Evolutionary conservation across 2,113 vertebrate species (phyloP).

Genomic region (Ictalurus punctatus): DNA sequence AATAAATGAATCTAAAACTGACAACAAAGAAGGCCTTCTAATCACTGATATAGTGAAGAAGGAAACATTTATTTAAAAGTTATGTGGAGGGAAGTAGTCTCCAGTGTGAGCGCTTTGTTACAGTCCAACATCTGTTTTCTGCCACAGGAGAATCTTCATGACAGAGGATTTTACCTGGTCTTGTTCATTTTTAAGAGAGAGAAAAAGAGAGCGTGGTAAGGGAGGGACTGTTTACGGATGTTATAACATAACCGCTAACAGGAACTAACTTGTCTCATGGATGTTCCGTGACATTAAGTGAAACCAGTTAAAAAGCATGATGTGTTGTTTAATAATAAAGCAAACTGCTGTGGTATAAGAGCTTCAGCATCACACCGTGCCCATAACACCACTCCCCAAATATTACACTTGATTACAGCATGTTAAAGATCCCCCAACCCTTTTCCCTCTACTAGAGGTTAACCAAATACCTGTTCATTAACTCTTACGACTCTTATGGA

Average conservation of each 20-base stretch:
- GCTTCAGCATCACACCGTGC: not conserved
- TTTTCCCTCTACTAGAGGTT: not conserved
- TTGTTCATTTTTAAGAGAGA: not conserved
- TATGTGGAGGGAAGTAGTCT: not conserved
- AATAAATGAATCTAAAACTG: not conserved
- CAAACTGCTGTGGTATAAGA: not conserved
- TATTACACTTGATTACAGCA: not conserved
- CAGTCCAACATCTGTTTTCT: not conserved
- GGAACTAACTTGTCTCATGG: not conserved
- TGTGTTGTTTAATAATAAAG: not conserved
- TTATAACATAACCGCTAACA: not conserved
- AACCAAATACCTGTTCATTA: not conserved
- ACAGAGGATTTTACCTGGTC: not conserved
- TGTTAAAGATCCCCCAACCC: not conserved
- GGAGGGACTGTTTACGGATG: not conserved
- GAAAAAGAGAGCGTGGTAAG: not conserved
- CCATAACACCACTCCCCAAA: not conserved
- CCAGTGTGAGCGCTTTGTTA: not conserved
- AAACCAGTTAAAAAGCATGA: not conserved
- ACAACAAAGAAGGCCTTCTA: not conserved
- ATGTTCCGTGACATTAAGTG: not conserved
- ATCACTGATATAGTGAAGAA: not conserved
- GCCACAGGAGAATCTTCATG: not conserved
- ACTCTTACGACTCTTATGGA: not conserved
- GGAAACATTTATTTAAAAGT: not conserved